phyloP scores from a whole-genome alignment of 2,113 vertebrate genomes.

The Arenaria interpres region DNA sequence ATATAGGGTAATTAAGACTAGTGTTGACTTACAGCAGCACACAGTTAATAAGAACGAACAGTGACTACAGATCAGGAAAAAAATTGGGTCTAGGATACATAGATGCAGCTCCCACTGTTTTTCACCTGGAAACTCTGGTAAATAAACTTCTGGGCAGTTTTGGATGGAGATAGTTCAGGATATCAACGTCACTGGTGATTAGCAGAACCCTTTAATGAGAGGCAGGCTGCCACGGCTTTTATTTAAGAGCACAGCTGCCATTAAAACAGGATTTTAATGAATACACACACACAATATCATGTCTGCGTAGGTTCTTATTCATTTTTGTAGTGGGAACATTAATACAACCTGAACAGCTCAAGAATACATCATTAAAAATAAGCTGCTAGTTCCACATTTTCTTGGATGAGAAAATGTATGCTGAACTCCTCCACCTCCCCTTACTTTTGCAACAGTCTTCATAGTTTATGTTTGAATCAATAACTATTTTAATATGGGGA shows the following conservation, averaged over 20 bases:
- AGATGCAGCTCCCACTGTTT: not conserved
- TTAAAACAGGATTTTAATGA: not conserved
- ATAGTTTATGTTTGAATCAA: constrained; percentile 45
- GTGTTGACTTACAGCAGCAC: not conserved
- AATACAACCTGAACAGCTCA: not conserved
- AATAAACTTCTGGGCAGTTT: not conserved
- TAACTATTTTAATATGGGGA: not conserved
- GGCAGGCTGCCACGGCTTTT: not conserved
- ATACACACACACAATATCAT: not conserved
- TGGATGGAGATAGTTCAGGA: not conserved
- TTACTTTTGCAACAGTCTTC: not conserved
- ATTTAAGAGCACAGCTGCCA: not conserved
- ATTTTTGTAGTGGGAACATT: not conserved
- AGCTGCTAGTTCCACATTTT: not conserved
- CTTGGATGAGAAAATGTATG: not conserved
- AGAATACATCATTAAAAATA: not conserved
- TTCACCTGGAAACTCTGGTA: not conserved
- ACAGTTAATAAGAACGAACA: not conserved
- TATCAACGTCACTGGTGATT: not conserved
- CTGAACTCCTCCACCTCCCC: not conserved
- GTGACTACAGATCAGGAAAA: not conserved
- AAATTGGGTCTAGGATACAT: accelerated
- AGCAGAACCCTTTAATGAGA: not conserved
- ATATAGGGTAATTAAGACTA: not conserved
- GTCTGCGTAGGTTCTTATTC: not conserved